Evolutionary conservation across 2,888 invertebrate species (phyloP).

Genomic region (Melinopterus prodromus): DNA sequence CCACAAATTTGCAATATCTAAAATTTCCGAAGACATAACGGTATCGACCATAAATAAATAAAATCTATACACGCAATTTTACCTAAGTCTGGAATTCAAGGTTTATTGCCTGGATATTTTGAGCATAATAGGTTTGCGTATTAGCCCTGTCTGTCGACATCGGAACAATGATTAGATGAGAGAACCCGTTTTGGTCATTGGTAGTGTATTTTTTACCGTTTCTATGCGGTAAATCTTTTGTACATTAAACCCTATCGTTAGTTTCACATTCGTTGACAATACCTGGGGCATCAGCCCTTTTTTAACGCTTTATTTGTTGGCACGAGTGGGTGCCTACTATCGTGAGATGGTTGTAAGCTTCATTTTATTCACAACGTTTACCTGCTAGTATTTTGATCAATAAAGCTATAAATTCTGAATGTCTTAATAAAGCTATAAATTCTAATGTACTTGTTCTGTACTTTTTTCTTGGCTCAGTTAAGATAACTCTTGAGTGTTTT

Average conservation of each 20-base stretch:
- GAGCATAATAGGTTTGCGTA: slow-evolving; percentile 52
- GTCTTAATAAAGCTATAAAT: neutral
- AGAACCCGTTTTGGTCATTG: neutral
- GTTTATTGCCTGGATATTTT: neutral
- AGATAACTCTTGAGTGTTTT: neutral
- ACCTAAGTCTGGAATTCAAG: neutral
- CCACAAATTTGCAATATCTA: neutral
- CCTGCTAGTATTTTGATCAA: neutral
- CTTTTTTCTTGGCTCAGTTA: neutral
- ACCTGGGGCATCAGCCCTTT: neutral
- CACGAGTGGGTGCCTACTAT: neutral
- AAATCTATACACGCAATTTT: neutral
- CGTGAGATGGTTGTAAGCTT: neutral
- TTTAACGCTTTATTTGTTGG: neutral
- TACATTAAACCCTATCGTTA: neutral
- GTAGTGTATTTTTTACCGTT: neutral
- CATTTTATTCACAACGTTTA: no score
- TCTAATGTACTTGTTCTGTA: no score
- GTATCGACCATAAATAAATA: neutral
- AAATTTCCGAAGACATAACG: neutral
- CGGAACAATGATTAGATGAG: neutral
- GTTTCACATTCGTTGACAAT: neutral
- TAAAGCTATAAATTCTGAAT: neutral
- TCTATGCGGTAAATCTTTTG: neutral
- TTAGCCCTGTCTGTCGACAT: neutral